Base-by-base conservation (phyloP, 1,140 invertebrate species). In the Spodoptera frugiperda region DNA sequence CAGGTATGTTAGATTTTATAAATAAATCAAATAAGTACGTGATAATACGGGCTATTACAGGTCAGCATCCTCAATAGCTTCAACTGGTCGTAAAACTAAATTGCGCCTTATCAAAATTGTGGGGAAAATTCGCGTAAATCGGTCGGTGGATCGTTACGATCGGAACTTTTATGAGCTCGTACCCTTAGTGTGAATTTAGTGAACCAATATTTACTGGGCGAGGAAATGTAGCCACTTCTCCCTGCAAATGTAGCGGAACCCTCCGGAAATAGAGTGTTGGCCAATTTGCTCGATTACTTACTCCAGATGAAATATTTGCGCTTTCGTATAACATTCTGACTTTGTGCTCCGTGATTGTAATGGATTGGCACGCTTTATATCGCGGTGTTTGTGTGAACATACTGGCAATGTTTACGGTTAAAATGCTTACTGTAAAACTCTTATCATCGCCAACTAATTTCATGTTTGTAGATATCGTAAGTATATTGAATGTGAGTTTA, bases 121-220 rank as follows among this genome's bases (percentile, higher is more conserved):
- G n/a, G 53, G 33, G 48, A 14, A 53, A 39, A 68, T 68, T 11
- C 65, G 48, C 65, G 48, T 51, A 53, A 68, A 68, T 68, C 21
- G 65, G 21, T 30, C 65, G 1, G 39, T 14, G 25, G 44, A 25
- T 17, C 48, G 49, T 57, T 76, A 76, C 76, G 19, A 19, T 67
- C 15, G 12, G 55, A 33, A 44, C 51, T 53, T 73, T 61, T 73
- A 73, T 21, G 54, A 73, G 55, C 55, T 51, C 61, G n/a, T 65
- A 71, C 46, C 57, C 46, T 63, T 61, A 73, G 57, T 75, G 76
- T 70, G 77, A 80, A 76, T 78, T 83, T 82, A 85, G 84, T 84
- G 84, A 87, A 80, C 87, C 81, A 87, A 89, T 89, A 88, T 87
- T 91, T 87, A 84, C 84, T 75, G 78, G 82, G 59, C 49, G 51